These are phyloP conservation scores for Oreochromis aureus DNA, from an alignment of 2,113 vertebrate genomes.

Conservation along the genomic window DNA sequence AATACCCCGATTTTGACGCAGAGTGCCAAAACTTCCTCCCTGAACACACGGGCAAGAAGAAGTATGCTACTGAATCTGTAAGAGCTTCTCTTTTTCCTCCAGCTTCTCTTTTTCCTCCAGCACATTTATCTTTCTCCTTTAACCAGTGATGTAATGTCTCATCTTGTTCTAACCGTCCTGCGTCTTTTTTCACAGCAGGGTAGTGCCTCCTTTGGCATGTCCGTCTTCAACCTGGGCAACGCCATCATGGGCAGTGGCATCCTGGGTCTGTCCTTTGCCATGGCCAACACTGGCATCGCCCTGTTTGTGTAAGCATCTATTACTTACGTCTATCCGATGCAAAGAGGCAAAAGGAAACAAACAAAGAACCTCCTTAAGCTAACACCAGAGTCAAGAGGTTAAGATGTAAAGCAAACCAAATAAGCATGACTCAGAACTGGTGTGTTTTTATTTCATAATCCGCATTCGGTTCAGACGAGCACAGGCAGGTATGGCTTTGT, in stretches of 20 bases:
- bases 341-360: not conserved
- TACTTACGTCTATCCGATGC: not conserved
- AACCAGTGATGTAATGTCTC: not conserved
- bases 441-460: not conserved
- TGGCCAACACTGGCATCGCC: slow-evolving; percentile 98
- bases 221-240: slow-evolving; percentile 98
- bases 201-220: slow-evolving; percentile 96
- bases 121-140: not conserved
- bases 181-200: slow-evolving; percentile 75
- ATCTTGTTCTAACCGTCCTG: not conserved
- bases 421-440: not conserved
- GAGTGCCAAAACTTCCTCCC: slow-evolving; percentile 95
- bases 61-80: slow-evolving; percentile 95
- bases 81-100: slow-evolving; percentile 46
- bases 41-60: slow-evolving; percentile 87
- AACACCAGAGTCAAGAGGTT: not conserved
- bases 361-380: not conserved
- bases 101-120: not conserved
- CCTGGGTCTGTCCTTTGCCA: slow-evolving; percentile 93
- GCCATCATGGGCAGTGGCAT: slow-evolving; percentile 99
- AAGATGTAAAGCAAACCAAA: not conserved
- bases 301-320: slow-evolving; percentile 90
- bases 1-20: slow-evolving; percentile 81
- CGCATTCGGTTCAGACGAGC: not conserved
- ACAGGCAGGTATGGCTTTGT: slow-evolving; percentile 18